Base-by-base conservation (phyloP, 1,140 invertebrate genomes). In the Drusus annulatus region DNA sequence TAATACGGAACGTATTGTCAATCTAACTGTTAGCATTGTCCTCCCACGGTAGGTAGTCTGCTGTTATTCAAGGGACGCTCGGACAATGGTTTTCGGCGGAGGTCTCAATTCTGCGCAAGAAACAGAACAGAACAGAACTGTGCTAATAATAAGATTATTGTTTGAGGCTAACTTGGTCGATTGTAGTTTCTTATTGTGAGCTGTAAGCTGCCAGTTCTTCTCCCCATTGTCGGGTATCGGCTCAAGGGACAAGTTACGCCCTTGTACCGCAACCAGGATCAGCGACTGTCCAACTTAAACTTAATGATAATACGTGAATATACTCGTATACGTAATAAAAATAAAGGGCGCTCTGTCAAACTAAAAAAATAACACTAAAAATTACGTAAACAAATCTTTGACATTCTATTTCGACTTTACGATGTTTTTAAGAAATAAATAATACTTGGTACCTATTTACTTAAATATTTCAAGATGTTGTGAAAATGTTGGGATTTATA, bases 101-200 rank as follows among this genome's bases (percentile, higher is more conserved):
- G 81, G 81, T 83, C 81, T 83, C 79, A 78, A 83, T 83, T 83
- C 73, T 75, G 76, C 78, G 76, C 78, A 75, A 54, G 52, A 58
- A 51, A 76, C 73, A 52, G 78, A 76, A 56, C 73, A 60, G 78
- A 76, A 56, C 50, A 45, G 36, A 45, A 45, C 36, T 28, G 25
- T 58, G 75, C 76, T 80, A 80, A 80, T 83, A 83, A 83, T 83
- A 58, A 51, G 79, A 81, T 78, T 81, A 75, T 80, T 80, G 69
- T 76, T 80, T 52, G 65, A 54, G 36, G 16, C 75, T 73, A 81
- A 80, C 76, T 79, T 74, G 54, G 63, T 75, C 68, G 23, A 80
- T 80, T 74, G 78, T 69, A 56, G 36, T 60, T 71, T 31, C 58
- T 52, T 58, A 19, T 79, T 56, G 60, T 77, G 51, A 74, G 36